phyloP scores from a whole-genome alignment of 2,113 vertebrate genomes.

The Phalacrocorax pelagicus region DNA sequence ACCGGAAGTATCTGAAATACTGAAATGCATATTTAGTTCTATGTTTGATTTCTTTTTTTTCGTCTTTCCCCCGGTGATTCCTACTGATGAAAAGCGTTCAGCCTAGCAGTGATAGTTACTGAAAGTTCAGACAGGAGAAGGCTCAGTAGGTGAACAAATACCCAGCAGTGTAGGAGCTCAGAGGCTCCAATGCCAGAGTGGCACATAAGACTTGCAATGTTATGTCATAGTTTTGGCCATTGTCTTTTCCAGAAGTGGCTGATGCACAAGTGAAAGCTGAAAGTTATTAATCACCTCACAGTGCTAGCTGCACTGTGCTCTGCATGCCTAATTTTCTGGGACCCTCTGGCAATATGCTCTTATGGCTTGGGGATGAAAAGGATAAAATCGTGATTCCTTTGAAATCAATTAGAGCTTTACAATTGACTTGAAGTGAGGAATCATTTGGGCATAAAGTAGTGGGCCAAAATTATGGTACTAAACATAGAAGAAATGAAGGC shows the following conservation, averaged over 20 bases:
- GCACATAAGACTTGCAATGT: background rate
- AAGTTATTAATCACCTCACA: background rate
- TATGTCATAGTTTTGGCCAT: background rate
- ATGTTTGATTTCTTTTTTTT: background rate
- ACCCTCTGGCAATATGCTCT: background rate
- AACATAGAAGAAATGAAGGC: background rate
- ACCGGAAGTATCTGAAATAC: background rate
- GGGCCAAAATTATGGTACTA: background rate
- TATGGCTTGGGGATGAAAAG: background rate
- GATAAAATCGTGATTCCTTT: background rate
- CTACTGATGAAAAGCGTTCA: background rate
- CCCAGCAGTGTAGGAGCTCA: background rate
- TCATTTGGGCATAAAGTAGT: background rate
- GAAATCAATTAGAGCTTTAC: background rate
- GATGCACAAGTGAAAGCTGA: background rate
- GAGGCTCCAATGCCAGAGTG: background rate
- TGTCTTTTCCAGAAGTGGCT: background rate
- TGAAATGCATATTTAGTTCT: background rate
- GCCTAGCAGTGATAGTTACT: background rate
- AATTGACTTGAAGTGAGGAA: background rate
- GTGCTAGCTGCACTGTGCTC: background rate
- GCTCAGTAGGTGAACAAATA: background rate
- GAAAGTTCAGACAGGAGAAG: background rate
- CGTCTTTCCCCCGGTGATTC: background rate
- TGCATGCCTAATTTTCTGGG: background rate